Evolutionary conservation across 1,140 invertebrate species (phyloP), one percentile per base, ranked within the genome.

Genomic region (Diploscapter pachys): DNA sequence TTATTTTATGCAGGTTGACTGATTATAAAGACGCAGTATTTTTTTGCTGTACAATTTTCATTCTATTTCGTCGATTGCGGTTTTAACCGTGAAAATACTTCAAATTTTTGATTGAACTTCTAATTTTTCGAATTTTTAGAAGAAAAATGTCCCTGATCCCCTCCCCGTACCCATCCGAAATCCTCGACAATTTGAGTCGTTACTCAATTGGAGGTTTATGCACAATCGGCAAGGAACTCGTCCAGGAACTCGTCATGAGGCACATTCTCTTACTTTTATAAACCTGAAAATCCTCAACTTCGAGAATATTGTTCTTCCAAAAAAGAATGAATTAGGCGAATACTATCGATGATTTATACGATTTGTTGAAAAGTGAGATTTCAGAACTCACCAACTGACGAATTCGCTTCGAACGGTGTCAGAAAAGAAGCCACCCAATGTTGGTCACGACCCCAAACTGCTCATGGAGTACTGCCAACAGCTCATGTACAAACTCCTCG

Each of bases 201-300:
- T 68, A 71, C 13, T 71, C 61, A 0, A 63, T 72, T 13, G 56
- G 56, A 50, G 62, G n/a, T 6, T 52, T 72, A 11, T 71, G 64
- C 31, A 31, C 48, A 31, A 68, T 72, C 48, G 71, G 71, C 4
- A 64, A 62, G 48, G 71, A 72, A 13, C n/a, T 72, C 13, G 71
- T 72, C 5, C 5, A 31, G 4, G 71, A 72, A n/a, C 49, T 72
- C 4, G 63, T 11, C 48, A 71, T 71, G 13, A 68, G 55, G 69
- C 63, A 59, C 57, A 13, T 9, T 59, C 9, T 9, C 57, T 59
- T 11, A 2, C 13, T 59, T 9, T 59, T 9, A 13, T 59, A 59
- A 13, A 31, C 1, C 31, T n/a, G 31, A 31, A 31, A 31, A 31
- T 31, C 31, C 31, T 1, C 0, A 31, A 31, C 1, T 31, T 31